Evolutionary conservation across 2,113 vertebrate species (phyloP).

Genomic region (Prunella himalayana): DNA sequence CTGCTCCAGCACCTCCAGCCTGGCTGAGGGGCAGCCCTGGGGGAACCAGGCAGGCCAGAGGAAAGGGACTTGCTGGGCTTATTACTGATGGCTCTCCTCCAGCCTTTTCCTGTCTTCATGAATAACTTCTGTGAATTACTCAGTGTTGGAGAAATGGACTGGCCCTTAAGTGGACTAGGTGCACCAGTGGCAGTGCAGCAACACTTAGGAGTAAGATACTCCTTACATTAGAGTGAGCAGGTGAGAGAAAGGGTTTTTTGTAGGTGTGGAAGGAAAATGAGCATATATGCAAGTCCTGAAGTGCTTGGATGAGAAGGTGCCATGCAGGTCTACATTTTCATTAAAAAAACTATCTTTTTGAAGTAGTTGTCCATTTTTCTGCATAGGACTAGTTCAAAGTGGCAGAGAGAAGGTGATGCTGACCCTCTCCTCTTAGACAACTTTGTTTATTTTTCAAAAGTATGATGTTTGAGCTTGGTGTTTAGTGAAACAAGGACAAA

Average conservation of each 20-base stretch:
- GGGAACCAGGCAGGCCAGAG: fast-evolving
- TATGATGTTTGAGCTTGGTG: not conserved
- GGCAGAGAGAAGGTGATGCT: not conserved
- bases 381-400: not conserved
- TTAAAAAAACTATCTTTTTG: not conserved
- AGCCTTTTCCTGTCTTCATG: not conserved
- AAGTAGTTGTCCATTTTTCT: not conserved
- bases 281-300: not conserved
- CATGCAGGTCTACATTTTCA: not conserved
- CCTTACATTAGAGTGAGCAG: fast-evolving
- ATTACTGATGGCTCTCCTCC: not conserved
- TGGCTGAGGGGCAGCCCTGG: fast-evolving
- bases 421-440: not conserved
- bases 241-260: not conserved
- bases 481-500: not conserved
- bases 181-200: not conserved
- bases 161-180: not conserved
- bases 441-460: not conserved
- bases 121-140: not conserved
- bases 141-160: not conserved
- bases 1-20: not conserved
- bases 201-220: not conserved
- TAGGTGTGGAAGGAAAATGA: not conserved
- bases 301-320: not conserved
- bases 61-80: not conserved